Percentiles rank a stretch among this genome's conserved stretches.
phyloP scores from a whole-genome alignment of 2,113 vertebrate genomes.

The Falcunculus frontatus region DNA sequence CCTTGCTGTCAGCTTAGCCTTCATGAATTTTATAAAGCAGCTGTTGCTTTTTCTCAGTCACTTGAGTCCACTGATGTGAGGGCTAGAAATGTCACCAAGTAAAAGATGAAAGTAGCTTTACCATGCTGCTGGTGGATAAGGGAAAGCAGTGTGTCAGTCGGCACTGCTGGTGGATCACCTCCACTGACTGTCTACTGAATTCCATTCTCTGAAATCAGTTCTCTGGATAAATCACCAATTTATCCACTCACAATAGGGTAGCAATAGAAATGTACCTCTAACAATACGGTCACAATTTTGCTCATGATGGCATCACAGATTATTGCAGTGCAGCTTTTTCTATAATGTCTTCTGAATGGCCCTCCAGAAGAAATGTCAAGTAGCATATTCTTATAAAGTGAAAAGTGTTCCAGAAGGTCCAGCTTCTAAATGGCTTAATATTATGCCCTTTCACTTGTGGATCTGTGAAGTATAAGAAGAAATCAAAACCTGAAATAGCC shows the following conservation, averaged over 20 bases:
- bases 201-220: not conserved
- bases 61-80: not conserved
- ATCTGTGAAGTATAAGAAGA: constrained; percentile 32
- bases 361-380: not conserved
- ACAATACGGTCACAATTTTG: not conserved
- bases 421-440: constrained; percentile 42
- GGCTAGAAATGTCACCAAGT: not conserved
- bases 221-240: not conserved
- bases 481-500: not conserved
- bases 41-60: not conserved
- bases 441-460: not conserved
- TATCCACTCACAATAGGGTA: not conserved
- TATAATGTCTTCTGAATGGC: constrained; percentile 11
- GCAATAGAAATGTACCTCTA: not conserved
- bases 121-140: not conserved
- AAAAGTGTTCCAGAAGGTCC: not conserved
- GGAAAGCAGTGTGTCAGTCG: not conserved
- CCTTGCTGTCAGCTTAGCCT: not conserved
- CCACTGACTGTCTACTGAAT: not conserved
- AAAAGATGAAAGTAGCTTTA: not conserved
- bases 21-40: not conserved
- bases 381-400: constrained; percentile 23
- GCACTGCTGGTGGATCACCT: not conserved
- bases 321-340: constrained; percentile 20
- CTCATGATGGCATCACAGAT: not conserved